A percentile compares a stretch with the other conserved stretches of the same genome.
Evolutionary conservation across 1,140 invertebrate genomes (phyloP).

Genomic region (Apolygus lucorum): DNA sequence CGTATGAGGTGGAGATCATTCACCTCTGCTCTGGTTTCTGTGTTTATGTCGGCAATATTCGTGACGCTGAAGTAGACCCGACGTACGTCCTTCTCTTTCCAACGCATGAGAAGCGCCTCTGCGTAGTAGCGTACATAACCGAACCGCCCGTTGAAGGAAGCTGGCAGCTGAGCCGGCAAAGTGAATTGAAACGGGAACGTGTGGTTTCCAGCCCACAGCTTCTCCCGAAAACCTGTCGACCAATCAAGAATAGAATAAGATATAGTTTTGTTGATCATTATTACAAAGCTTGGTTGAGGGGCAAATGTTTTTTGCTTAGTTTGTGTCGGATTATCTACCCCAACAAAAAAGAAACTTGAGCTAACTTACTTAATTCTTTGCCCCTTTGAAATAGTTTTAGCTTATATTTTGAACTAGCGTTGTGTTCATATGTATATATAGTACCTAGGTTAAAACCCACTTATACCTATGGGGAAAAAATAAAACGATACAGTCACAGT

Average conservation of each 20-base stretch:
- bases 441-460: too few species aligned
- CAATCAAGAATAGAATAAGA: background rate
- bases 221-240: slow-evolving; percentile 35
- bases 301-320: background rate
- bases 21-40: slow-evolving; percentile 34
- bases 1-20: slow-evolving; percentile 15
- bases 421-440: too few species aligned
- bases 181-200: slow-evolving; percentile 44
- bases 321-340: too few species aligned
- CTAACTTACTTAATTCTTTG: too few species aligned
- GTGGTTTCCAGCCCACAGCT: slow-evolving; percentile 39
- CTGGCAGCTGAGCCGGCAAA: slow-evolving; percentile 42
- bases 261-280: too few species aligned
- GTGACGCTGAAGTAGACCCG: slow-evolving; percentile 35
- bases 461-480: too few species aligned
- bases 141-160: slow-evolving; percentile 42
- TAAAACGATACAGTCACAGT: too few species aligned
- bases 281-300: background rate
- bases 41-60: slow-evolving; percentile 35
- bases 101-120: slow-evolving; percentile 40
- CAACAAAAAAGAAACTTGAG: too few species aligned
- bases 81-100: slow-evolving; percentile 35
- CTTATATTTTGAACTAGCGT: too few species aligned
- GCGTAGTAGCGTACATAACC: slow-evolving; percentile 43
- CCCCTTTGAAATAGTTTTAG: too few species aligned